Percentiles rank a stretch among this genome's conserved stretches.
phyloP scores from a whole-genome alignment of 2,113 vertebrate genomes.

The Excalfactoria chinensis region DNA sequence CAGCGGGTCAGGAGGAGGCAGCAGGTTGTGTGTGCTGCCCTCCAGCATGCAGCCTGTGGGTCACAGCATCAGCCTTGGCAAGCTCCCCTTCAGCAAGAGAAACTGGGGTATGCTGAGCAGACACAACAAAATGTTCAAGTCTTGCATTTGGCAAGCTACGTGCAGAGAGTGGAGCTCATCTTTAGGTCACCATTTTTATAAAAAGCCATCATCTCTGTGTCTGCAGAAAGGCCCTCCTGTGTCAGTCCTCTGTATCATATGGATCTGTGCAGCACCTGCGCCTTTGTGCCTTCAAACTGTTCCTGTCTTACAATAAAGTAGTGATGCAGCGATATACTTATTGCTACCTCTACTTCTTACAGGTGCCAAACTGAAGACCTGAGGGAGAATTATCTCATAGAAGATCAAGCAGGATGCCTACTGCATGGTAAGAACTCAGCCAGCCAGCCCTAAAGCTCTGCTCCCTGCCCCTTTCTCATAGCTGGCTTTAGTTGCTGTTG shows the following conservation, averaged over 20 bases:
- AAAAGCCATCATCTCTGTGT: rapidly evolving
- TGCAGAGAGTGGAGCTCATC: not conserved
- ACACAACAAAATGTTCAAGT: not conserved
- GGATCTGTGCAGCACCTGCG: not conserved
- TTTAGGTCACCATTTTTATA: not conserved
- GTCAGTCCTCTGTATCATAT: not conserved
- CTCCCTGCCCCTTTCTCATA: not conserved
- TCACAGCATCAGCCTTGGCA: slow-evolving; percentile 35
- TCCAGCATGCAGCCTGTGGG: not conserved
- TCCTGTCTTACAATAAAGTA: not conserved
- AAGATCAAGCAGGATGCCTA: not conserved
- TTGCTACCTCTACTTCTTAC: not conserved
- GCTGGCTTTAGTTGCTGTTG: not conserved
- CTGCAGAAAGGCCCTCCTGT: not conserved
- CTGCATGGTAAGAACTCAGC: not conserved
- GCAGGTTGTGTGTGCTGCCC: not conserved
- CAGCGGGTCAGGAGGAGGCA: slow-evolving; percentile 45
- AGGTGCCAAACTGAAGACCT: not conserved
- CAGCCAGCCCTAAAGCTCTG: not conserved
- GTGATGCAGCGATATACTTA: not conserved
- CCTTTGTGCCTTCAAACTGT: not conserved
- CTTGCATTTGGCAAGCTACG: not conserved
- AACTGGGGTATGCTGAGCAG: not conserved
- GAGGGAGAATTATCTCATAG: not conserved
- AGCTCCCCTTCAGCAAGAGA: not conserved